Evolutionary conservation across 2,888 invertebrate genomes (phyloP).

Genomic region (Gymnocheta viridis): DNA sequence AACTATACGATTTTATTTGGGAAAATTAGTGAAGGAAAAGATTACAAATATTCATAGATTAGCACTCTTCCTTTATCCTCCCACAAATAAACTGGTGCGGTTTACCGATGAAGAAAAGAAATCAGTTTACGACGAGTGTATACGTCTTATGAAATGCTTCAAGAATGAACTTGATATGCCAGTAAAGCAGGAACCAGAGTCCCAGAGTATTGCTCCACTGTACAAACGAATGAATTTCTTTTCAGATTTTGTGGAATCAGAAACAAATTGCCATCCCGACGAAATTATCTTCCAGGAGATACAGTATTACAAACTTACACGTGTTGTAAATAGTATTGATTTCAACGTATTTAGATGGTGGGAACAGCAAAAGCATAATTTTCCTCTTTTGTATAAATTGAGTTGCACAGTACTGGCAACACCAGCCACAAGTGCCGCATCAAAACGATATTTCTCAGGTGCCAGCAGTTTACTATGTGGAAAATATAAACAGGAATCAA

Average conservation of each 20-base stretch:
- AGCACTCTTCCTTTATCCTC: slow-evolving; percentile 33
- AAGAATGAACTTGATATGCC: not conserved
- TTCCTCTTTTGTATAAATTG: slow-evolving; percentile 20
- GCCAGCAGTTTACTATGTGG: not conserved
- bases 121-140: slow-evolving; percentile 2
- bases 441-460: not conserved
- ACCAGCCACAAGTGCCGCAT: slow-evolving; percentile 4
- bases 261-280: not conserved
- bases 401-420: slow-evolving; percentile 10
- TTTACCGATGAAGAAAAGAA: not conserved
- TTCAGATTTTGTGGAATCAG: slow-evolving; percentile 21
- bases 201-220: too few relatives aligned
- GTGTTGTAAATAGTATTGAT: not conserved
- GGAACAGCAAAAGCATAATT: slow-evolving; percentile 22
- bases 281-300: slow-evolving; percentile 1
- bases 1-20: not conserved
- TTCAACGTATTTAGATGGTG: slow-evolving; percentile 22
- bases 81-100: slow-evolving; percentile 26
- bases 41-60: slow-evolving; percentile 10
- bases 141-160: slow-evolving; percentile 4
- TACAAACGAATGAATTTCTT: not conserved
- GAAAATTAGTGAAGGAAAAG: not conserved
- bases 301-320: slow-evolving; percentile 19
- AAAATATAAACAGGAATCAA: not conserved
- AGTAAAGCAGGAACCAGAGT: not conserved